Percentiles rank a stretch among this genome's conserved stretches.
Evolutionary conservation across 1,140 invertebrate species (phyloP).

Genomic region (Caenorhabditis tropicalis): DNA sequence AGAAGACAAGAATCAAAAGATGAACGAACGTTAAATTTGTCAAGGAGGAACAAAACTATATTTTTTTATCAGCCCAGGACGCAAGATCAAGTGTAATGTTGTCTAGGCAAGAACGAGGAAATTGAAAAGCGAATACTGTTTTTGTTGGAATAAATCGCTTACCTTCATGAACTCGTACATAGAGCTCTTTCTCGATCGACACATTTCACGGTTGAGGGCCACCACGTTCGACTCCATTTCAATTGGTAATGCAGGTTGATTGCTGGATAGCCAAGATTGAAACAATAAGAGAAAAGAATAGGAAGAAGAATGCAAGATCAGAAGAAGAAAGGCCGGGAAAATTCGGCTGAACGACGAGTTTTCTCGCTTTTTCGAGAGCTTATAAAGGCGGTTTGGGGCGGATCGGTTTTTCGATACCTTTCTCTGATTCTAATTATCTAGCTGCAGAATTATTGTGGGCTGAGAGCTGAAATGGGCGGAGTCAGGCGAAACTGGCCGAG

Average conservation of each 20-base stretch:
- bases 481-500: neutral
- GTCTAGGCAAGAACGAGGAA: too few species aligned
- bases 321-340: neutral
- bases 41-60: too few species aligned
- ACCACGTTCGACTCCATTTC: neutral
- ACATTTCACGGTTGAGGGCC: neutral
- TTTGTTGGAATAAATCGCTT: neutral
- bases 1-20: too few species aligned
- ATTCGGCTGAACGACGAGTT: neutral
- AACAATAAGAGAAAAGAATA: neutral
- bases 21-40: too few species aligned
- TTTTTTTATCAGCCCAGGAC: too few species aligned
- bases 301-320: neutral
- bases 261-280: neutral
- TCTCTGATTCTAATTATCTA: constrained; percentile 33
- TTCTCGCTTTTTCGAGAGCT: neutral
- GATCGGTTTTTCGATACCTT: constrained; percentile 23
- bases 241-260: neutral
- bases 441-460: neutral
- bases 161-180: neutral
- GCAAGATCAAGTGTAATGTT: too few species aligned
- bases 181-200: neutral
- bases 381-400: constrained; percentile 31
- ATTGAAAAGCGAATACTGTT: too few species aligned
- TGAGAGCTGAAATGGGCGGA: neutral